Conservation (phyloP, 2,888 invertebrate genomes). For the Phaedon cochleariae region DNA sequence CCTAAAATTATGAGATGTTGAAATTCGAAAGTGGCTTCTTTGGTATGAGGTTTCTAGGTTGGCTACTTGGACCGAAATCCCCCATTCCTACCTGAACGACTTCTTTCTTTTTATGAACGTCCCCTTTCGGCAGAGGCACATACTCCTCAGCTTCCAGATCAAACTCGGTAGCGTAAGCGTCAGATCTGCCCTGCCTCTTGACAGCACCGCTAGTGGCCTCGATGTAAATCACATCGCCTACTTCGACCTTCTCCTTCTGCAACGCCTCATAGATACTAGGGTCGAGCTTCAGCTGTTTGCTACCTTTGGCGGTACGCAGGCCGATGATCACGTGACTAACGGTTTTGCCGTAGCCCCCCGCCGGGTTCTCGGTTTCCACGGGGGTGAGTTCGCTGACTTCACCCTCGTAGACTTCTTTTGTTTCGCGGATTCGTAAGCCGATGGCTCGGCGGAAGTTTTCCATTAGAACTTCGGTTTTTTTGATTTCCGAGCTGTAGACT, state of each 20-base stretch:
- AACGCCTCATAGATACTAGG: conserved; percentile 97
- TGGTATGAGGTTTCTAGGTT: too few relatives aligned
- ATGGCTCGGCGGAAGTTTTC: conserved; percentile 99
- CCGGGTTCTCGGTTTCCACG: conserved; percentile 95
- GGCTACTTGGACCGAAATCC: too few relatives aligned
- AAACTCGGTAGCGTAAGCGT: conserved; percentile 98
- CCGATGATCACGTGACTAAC: conserved; percentile 97
- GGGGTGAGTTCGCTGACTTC: conserved; percentile 99
- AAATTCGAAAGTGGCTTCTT: too few relatives aligned
- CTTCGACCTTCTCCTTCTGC: conserved; percentile 96
- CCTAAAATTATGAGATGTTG: too few relatives aligned
- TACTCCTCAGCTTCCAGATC: conserved; percentile 99
- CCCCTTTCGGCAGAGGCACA: conserved; percentile 98
- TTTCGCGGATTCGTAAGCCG: conserved; percentile 92
- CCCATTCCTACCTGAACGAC: conserved; percentile 66
- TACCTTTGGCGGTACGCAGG: conserved; percentile 96
- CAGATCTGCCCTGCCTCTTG: conserved; percentile 96
- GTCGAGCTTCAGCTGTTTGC: conserved; percentile 96
- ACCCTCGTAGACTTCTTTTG: conserved; percentile 99
- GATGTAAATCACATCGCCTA: conserved; percentile 98
- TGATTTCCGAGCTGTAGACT: conserved; percentile 98
- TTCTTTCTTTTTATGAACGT: conserved; percentile 99
- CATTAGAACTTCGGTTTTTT: conserved; percentile 99
- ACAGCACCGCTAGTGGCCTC: conserved; percentile 99
- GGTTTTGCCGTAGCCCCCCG: conserved; percentile 97